Evolutionary conservation across 2,888 invertebrate species (phyloP).

Genomic region (Hyposoter dolosus): DNA sequence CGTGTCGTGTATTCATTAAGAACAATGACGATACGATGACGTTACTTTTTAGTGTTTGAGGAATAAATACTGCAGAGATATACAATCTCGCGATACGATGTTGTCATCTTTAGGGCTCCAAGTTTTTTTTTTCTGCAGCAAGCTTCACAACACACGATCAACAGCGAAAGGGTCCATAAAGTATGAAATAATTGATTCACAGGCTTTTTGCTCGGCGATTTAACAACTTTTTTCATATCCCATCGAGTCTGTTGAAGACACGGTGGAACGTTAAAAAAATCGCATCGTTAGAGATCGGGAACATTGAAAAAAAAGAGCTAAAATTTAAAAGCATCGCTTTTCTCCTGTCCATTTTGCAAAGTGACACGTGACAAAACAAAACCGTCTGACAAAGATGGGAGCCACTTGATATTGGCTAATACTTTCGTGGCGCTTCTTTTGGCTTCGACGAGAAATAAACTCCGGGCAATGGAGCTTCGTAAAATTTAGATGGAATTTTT

Average conservation of each 20-base stretch:
- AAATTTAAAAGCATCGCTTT: background rate
- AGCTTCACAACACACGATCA: background rate
- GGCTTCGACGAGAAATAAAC: background rate
- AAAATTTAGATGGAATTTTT: background rate
- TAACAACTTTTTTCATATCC: background rate
- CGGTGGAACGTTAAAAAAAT: background rate
- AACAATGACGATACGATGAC: background rate
- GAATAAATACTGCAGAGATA: background rate
- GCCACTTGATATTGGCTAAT: background rate
- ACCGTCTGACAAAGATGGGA: background rate
- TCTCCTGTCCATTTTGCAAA: background rate
- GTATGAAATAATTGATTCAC: background rate
- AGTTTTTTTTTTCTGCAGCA: constrained; percentile 5
- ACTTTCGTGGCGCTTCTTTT: background rate
- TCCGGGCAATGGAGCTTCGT: background rate
- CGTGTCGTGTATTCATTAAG: background rate
- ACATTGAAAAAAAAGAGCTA: background rate
- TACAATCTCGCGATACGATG: background rate
- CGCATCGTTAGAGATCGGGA: background rate
- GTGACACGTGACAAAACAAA: background rate
- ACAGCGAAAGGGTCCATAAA: background rate
- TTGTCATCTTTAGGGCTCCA: background rate
- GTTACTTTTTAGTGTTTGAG: background rate
- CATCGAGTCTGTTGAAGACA: background rate
- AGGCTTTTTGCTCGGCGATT: background rate